Conservation (phyloP, 2,113 vertebrate species). For the Oreochromis tanganicae region DNA sequence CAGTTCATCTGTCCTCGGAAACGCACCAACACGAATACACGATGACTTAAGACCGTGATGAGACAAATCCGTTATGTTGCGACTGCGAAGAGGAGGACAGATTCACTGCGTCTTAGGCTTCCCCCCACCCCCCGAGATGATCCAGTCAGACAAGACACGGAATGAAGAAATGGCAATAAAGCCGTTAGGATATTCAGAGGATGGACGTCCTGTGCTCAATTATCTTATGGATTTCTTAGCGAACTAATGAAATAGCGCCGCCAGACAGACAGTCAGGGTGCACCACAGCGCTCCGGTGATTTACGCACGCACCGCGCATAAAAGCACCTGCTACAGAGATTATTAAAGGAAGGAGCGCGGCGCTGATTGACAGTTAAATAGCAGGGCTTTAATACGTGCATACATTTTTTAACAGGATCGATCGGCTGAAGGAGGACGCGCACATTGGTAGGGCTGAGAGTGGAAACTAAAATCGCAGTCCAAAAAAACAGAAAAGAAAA, state of each 20-base stretch:
- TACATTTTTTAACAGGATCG: background rate
- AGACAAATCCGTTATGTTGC: conserved; percentile 39
- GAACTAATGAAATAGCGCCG: conserved; percentile 58
- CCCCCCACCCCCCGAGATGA: background rate
- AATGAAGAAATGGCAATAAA: background rate
- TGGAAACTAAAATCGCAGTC: background rate
- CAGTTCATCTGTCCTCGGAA: conserved; percentile 38
- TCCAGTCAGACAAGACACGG: conserved; percentile 6
- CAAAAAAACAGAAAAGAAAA: background rate
- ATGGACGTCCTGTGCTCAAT: conserved; percentile 22
- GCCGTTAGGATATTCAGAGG: background rate
- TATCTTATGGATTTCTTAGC: conserved; percentile 36
- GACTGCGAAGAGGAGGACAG: background rate
- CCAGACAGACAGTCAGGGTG: conserved; percentile 36
- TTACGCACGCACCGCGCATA: conserved; percentile 67
- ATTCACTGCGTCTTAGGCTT: conserved; percentile 15
- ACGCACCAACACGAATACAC: conserved; percentile 15
- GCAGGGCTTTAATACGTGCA: background rate
- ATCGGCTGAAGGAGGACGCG: background rate
- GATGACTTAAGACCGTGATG: conserved; percentile 22
- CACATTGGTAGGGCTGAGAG: background rate
- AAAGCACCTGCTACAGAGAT: conserved; percentile 73
- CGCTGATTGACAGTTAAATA: conserved; percentile 55
- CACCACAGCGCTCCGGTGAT: conserved; percentile 66
- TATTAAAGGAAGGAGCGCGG: conserved; percentile 64